Percentiles rank a stretch among this genome's conserved stretches.
Evolutionary conservation across 1,140 invertebrate species (phyloP).

Genomic region (Linepithema humile): DNA sequence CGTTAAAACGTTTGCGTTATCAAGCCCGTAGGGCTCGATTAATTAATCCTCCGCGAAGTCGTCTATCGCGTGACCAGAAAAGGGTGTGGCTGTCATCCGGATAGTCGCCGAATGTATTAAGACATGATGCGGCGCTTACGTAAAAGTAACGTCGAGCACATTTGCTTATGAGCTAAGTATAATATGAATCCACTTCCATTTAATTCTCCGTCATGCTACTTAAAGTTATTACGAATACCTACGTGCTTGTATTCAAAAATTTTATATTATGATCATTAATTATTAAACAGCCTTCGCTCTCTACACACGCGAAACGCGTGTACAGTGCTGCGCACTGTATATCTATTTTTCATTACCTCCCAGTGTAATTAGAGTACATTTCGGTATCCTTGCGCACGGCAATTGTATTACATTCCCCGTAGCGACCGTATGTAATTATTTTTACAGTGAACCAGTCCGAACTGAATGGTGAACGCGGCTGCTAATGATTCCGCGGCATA

Average conservation of each 20-base stretch:
- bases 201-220: not conserved
- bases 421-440: constrained; percentile 52
- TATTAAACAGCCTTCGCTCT: constrained; percentile 20
- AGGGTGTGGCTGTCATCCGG: constrained; percentile 73
- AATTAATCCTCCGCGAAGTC: constrained; percentile 66
- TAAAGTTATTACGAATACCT: not conserved
- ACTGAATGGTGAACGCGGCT: constrained; percentile 11
- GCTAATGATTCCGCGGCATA: constrained; percentile 45
- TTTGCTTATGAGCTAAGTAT: not conserved
- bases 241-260: not conserved
- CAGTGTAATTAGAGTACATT: constrained; percentile 54
- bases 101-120: constrained; percentile 67
- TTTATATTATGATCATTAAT: constrained; percentile 11
- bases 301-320: not conserved
- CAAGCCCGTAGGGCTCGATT: constrained; percentile 55
- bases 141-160: constrained; percentile 1
- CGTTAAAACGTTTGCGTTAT: constrained; percentile 63
- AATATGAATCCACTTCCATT: not conserved
- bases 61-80: constrained; percentile 70
- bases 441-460: constrained; percentile 45
- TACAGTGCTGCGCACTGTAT: not conserved
- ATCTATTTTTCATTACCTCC: constrained; percentile 50
- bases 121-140: constrained; percentile 59
- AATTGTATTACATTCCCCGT: constrained; percentile 45
- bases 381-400: constrained; percentile 43